These are phyloP conservation scores for Bujurquina vittata DNA, from an alignment of 2,113 vertebrate genomes.

Conservation along the genomic window DNA sequence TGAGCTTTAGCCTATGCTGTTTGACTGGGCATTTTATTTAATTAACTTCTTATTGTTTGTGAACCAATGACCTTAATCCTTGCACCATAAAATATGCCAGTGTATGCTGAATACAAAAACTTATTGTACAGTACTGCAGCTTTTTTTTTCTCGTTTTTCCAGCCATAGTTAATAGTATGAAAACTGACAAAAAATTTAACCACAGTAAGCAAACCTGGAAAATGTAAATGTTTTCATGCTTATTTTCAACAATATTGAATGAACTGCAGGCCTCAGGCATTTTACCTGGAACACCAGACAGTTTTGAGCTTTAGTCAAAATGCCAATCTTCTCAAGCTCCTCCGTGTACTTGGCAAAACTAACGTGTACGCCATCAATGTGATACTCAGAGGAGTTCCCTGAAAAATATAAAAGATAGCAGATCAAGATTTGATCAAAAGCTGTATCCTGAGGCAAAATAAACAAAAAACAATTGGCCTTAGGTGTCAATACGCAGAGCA, in stretches of 20 bases:
- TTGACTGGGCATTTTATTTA: neutral
- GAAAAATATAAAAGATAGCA: conserved; percentile 8
- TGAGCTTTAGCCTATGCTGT: neutral
- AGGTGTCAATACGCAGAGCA: neutral
- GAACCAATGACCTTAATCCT: neutral
- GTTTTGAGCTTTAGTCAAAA: conserved; percentile 90
- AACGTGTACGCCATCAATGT: conserved; percentile 78
- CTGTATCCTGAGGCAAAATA: neutral
- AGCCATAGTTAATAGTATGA: neutral
- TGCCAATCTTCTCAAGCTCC: conserved; percentile 87
- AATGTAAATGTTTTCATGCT: neutral
- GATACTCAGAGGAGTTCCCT: conserved; percentile 87
- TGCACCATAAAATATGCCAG: neutral
- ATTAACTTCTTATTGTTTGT: neutral
- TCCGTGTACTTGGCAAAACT: conserved; percentile 79
- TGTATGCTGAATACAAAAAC: neutral
- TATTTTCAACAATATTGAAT: neutral
- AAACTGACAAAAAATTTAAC: neutral
- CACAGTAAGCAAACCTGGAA: neutral
- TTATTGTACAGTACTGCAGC: neutral
- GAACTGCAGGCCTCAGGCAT: neutral
- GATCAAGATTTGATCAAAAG: neutral
- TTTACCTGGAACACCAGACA: conserved; percentile 94
- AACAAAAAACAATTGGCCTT: neutral
- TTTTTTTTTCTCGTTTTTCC: neutral